Conservation (phyloP, 1,140 invertebrate genomes). For the Anastrepha obliqua region DNA sequence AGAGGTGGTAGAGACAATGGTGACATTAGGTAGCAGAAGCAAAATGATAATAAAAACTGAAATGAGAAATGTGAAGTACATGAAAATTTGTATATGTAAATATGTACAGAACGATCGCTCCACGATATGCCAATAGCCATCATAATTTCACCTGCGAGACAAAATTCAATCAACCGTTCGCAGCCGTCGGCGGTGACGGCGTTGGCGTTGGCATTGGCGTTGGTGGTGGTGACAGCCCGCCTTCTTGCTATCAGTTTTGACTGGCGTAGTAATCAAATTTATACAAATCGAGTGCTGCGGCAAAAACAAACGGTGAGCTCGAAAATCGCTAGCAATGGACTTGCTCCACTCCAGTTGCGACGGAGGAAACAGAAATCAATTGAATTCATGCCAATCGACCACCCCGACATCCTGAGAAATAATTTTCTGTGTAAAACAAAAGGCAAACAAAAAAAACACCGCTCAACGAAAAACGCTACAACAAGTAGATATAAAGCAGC, state of each 20-base stretch:
- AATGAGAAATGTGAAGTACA: not conserved
- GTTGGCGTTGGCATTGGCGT: slow-evolving; percentile 9
- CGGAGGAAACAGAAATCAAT: slow-evolving; percentile 53
- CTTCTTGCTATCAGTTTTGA: slow-evolving; percentile 44
- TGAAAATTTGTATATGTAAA: not conserved
- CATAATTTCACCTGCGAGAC: slow-evolving; percentile 54
- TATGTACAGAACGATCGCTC: not conserved
- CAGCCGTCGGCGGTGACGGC: not conserved
- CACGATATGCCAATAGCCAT: slow-evolving; percentile 13
- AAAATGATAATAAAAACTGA: not conserved
- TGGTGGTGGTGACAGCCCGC: slow-evolving; percentile 24
- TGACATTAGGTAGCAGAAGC: not conserved
- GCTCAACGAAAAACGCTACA: not conserved
- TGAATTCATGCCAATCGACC: slow-evolving; percentile 1
- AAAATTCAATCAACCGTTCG: slow-evolving; percentile 27
- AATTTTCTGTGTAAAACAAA: slow-evolving; percentile 29
- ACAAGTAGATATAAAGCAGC: slow-evolving; percentile 18
- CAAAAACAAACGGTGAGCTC: not conserved
- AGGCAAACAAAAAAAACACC: not conserved
- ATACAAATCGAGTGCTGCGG: slow-evolving; percentile 45
- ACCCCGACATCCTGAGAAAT: slow-evolving; percentile 55
- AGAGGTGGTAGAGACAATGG: slow-evolving; percentile 23
- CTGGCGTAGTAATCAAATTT: slow-evolving; percentile 54
- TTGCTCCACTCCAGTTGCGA: not conserved
- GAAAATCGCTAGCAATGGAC: not conserved